Evolutionary conservation across 2,797 vertebrate genomes (phyloP).

Genomic region (Cyprinodon diabolis): DNA sequence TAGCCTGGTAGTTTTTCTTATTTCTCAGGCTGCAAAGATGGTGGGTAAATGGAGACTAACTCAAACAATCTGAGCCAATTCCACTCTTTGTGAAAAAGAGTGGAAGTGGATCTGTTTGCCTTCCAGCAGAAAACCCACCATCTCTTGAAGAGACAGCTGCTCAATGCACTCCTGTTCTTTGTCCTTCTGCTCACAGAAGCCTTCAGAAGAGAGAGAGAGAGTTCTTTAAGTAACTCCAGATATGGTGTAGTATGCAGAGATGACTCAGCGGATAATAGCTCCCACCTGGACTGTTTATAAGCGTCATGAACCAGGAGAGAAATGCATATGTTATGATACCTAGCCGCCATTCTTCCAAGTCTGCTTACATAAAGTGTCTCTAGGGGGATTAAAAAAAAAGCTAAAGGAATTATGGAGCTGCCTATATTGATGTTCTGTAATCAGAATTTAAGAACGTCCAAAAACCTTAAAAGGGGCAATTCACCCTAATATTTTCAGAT

Average conservation of each 20-base stretch:
- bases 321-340: background rate
- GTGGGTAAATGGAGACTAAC: slow-evolving; percentile 20
- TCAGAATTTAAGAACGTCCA: background rate
- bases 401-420: background rate
- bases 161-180: slow-evolving; percentile 29
- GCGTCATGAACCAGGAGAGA: slow-evolving; percentile 6
- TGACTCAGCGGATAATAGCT: slow-evolving; percentile 41
- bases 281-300: slow-evolving; percentile 30
- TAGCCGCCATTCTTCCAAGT: background rate
- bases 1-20: slow-evolving; percentile 30
- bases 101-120: slow-evolving; percentile 42
- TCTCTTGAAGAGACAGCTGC: slow-evolving; percentile 34
- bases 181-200: slow-evolving; percentile 20
- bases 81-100: slow-evolving; percentile 29
- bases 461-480: background rate
- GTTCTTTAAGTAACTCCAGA: slow-evolving; percentile 10
- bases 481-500: background rate
- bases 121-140: slow-evolving; percentile 41
- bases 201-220: slow-evolving; percentile 13
- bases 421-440: background rate
- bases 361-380: background rate
- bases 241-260: slow-evolving; percentile 33
- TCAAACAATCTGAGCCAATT: slow-evolving; percentile 38
- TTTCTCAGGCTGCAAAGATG: slow-evolving; percentile 8
- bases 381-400: background rate